Conservation (phyloP, 2,113 vertebrate species). For the Pristiophorus japonicus region DNA sequence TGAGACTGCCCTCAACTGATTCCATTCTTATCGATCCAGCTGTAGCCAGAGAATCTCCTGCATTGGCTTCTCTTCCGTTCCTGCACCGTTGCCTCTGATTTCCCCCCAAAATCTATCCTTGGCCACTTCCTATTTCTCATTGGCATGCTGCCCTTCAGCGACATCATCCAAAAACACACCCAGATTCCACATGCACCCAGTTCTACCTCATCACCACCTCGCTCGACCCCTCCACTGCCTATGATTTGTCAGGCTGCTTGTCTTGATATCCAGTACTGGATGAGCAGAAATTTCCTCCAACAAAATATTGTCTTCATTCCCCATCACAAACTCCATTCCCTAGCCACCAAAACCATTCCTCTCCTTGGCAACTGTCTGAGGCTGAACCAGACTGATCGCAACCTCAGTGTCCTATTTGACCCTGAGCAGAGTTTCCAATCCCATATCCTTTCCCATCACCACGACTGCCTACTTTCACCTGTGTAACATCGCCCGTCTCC, state of each 20-base stretch:
- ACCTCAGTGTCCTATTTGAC: background rate
- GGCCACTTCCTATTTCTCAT: background rate
- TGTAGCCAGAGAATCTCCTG: too few relatives aligned
- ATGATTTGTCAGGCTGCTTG: too few relatives aligned
- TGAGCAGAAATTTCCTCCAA: too few relatives aligned
- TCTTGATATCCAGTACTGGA: too few relatives aligned
- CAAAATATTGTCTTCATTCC: background rate
- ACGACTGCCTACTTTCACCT: too few relatives aligned
- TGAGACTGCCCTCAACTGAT: too few relatives aligned
- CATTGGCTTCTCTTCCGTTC: background rate
- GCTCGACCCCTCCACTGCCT: background rate
- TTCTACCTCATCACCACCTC: background rate
- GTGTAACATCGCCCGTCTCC: background rate
- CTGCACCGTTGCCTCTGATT: background rate
- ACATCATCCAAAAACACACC: background rate
- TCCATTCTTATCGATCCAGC: too few relatives aligned
- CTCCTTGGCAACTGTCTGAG: background rate
- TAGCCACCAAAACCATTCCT: background rate
- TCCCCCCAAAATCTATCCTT: background rate
- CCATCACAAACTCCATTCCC: background rate
- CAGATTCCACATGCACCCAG: background rate
- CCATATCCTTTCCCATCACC: background rate
- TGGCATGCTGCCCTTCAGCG: background rate
- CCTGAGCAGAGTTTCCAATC: background rate
- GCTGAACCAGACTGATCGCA: background rate